phyloP scores from a whole-genome alignment of 1,140 invertebrate species.

The Kradibia gibbosae region DNA sequence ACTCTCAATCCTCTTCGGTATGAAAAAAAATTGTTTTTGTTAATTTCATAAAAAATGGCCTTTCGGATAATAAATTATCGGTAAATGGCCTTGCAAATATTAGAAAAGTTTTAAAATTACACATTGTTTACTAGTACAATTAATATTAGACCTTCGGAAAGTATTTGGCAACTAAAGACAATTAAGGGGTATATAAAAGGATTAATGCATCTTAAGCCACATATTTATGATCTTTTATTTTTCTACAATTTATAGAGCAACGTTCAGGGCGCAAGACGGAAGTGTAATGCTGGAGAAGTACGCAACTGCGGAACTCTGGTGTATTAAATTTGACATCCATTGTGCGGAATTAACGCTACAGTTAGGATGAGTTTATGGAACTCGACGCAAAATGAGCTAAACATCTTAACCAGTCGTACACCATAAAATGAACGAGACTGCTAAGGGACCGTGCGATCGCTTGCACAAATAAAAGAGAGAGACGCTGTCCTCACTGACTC shows the following conservation, averaged over 20 bases:
- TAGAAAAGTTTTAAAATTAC: too few relatives aligned
- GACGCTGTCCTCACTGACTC: not conserved
- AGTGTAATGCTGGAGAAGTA: not conserved
- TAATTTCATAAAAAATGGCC: too few relatives aligned
- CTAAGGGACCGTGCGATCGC: slow-evolving; percentile 12
- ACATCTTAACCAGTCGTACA: not conserved
- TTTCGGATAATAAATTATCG: not conserved
- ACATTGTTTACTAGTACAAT: not conserved
- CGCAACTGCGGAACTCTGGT: not conserved
- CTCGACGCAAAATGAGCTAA: not conserved
- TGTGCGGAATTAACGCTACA: not conserved
- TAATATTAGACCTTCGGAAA: not conserved
- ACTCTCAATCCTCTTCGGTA: too few relatives aligned
- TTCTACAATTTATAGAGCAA: not conserved
- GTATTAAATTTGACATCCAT: slow-evolving; percentile 9
- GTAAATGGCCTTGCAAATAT: not conserved
- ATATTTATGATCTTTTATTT: not conserved
- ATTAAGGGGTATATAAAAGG: not conserved
- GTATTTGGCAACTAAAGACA: not conserved
- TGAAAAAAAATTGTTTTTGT: too few relatives aligned
- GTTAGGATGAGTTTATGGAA: slow-evolving; percentile 8
- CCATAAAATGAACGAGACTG: slow-evolving; percentile 26
- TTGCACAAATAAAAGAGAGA: not conserved
- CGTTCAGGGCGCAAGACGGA: not conserved
- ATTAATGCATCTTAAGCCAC: not conserved